Base-by-base conservation (phyloP, 1,140 invertebrate species). In the Lepidotrigona ventralis region DNA sequence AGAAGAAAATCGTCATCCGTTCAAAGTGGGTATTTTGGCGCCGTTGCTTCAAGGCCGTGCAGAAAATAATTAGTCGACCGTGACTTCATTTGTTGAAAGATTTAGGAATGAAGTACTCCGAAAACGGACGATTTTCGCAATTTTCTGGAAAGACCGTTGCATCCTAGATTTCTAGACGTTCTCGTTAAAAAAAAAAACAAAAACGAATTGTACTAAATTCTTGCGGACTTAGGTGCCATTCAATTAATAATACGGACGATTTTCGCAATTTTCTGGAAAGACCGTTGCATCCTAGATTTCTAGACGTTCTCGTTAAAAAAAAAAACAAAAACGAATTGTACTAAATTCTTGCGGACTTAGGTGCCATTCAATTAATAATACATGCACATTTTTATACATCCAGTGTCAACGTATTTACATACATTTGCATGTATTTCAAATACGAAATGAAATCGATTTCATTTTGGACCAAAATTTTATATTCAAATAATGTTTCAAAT, bases 11-110 rank as follows among this genome's bases (percentile, higher is more conserved):
- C 33, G 56, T 39, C 54, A 6, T 64, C 33, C 64, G 14, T 63
- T 60, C 54, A 56, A 71, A 56, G 76, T 54, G 56, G 74, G 46
- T 83, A 83, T 83, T 83, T 83, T 78, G 64, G 74, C 60, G 17
- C 69, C 0, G 21, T 39, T n/a, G 60, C 29, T 19, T 81, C 83
- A 81, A 29, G 79, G 83, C 70, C 54, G 46, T 0, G 54, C 26
- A 51, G 63, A 29, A 64, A 79, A 64, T 80, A 83, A 79, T 83
- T 83, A n/a, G 63, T 19, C 63, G 73, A 58, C 77, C 68, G 56
- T 83, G 75, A 83, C 54, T 78, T 70, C 75, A 2, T 83, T 71
- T 23, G 39, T 19, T 11, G n/a, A 53, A 68, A 9, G 64, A 66
- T 12, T 66, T 9, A 9, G 4, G 17, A 29, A 66, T 33, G 58